These are phyloP conservation scores for Drosophila fuyamai DNA, from an alignment of 1,140 invertebrate species.

Conservation along the genomic window DNA sequence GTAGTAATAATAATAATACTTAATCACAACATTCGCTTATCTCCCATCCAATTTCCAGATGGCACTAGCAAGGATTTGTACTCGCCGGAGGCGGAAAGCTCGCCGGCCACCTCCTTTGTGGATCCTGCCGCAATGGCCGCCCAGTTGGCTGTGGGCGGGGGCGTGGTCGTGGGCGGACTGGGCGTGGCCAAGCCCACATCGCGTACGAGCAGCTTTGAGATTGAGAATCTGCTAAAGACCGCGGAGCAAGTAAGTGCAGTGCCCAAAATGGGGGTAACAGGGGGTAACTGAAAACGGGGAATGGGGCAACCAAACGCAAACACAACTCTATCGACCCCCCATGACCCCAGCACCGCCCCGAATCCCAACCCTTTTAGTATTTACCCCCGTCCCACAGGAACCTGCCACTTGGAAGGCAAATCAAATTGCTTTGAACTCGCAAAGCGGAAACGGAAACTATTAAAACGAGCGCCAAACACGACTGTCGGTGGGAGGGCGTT, in stretches of 20 bases:
- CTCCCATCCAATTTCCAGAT: constrained; percentile 53
- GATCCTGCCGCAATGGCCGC: constrained; percentile 68
- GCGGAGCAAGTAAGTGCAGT: constrained; percentile 86
- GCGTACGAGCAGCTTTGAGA: constrained; percentile 94
- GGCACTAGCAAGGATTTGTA: constrained; percentile 88
- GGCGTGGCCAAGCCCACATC: constrained; percentile 88
- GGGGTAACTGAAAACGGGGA: constrained; percentile 29
- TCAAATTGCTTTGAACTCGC: constrained; percentile 78
- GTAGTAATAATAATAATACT: constrained; percentile 54
- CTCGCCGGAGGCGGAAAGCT: constrained; percentile 88
- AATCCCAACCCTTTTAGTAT: constrained; percentile 1
- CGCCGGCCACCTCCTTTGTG: constrained; percentile 85
- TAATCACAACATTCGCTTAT: constrained; percentile 44
- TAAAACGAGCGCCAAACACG: constrained; percentile 78
- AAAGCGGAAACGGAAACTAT: constrained; percentile 80
- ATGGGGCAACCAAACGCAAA: constrained; percentile 64
- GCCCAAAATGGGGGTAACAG: constrained; percentile 5
- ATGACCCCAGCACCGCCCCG: constrained; percentile 6
- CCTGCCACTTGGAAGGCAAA: constrained; percentile 76
- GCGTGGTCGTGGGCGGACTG: constrained; percentile 56
- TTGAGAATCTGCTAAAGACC: constrained; percentile 94
- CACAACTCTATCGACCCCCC: constrained; percentile 47
- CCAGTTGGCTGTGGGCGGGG: constrained; percentile 50
- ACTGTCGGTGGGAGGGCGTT: constrained; percentile 12
- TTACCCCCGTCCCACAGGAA: constrained; percentile 46